These are phyloP conservation scores for Dugesia japonica DNA, from an alignment of 2,888 invertebrate genomes.

Conservation along the genomic window DNA sequence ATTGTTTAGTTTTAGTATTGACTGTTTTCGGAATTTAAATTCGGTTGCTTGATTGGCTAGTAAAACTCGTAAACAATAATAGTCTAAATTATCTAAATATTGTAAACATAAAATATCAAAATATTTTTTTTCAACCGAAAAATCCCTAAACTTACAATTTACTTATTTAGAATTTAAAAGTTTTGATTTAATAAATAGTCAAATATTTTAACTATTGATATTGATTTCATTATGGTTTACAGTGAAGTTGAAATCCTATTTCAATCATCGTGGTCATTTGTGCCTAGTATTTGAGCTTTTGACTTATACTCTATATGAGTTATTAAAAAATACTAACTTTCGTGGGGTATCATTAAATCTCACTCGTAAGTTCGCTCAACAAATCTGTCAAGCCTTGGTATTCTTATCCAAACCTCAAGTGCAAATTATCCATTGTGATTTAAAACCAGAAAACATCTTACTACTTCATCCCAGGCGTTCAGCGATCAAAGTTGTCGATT, in stretches of 20 bases:
- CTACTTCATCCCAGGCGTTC: slow-evolving; percentile 98
- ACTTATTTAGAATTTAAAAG: no score
- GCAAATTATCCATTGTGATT: slow-evolving; percentile 61
- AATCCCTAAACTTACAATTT: no score
- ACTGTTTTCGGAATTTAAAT: no score
- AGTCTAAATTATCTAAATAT: no score
- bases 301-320: slow-evolving; percentile 95
- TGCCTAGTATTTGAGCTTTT: slow-evolving; percentile 99
- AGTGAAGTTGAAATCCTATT: slow-evolving; percentile 78
- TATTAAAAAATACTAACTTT: slow-evolving; percentile 97
- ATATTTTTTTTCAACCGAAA: no score
- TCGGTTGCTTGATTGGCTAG: no score
- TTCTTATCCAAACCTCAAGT: slow-evolving; percentile 97
- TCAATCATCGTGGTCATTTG: slow-evolving; percentile 99
- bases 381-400: slow-evolving; percentile 91
- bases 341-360: slow-evolving; percentile 95
- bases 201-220: no score
- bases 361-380: slow-evolving; percentile 98
- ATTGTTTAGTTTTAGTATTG: no score
- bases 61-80: no score
- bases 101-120: no score
- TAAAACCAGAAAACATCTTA: slow-evolving; percentile 98
- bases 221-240: no score
- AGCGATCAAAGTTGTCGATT: slow-evolving; percentile 99
- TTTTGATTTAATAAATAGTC: no score